A percentile compares a stretch with the other conserved stretches of the same genome.
Evolutionary conservation across 2,888 invertebrate genomes (phyloP).

Genomic region (Agrotis clavis): DNA sequence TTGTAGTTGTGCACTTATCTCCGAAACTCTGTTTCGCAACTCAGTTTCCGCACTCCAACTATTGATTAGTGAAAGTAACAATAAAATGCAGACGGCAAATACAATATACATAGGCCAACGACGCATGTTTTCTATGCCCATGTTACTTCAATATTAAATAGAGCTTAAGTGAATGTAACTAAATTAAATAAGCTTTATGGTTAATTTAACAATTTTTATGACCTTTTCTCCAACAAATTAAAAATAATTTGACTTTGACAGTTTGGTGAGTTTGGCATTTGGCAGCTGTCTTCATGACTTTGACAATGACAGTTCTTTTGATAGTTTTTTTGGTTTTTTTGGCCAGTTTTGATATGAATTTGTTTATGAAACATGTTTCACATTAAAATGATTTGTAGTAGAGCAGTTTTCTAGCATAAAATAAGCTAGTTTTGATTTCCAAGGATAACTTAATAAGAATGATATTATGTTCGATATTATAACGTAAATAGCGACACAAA

Average conservation of each 20-base stretch:
- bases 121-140: conserved; percentile 90
- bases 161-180: conserved; percentile 25
- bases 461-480: fast-evolving
- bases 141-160: conserved; percentile 67
- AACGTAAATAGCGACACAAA: not conserved
- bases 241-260: conserved; percentile 22
- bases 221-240: conserved; percentile 28
- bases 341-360: not conserved
- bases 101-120: conserved; percentile 89
- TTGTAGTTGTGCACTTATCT: conserved; percentile 83
- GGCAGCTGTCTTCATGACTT: not conserved
- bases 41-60: conserved; percentile 87
- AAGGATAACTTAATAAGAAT: not conserved
- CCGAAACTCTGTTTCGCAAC: conserved; percentile 81
- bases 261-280: too few relatives aligned
- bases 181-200: conserved; percentile 23
- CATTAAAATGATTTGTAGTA: not conserved
- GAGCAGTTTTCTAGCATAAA: not conserved
- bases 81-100: conserved; percentile 85
- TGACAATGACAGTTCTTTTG: not conserved
- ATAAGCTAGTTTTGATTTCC: not conserved
- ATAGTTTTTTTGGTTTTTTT: too few relatives aligned
- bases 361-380: conserved; percentile 19
- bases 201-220: conserved; percentile 27
- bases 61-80: conserved; percentile 88